Evolutionary conservation across 1,140 invertebrate species (phyloP), one percentile per base, ranked within the genome.

Genomic region (Colletes gigas): DNA sequence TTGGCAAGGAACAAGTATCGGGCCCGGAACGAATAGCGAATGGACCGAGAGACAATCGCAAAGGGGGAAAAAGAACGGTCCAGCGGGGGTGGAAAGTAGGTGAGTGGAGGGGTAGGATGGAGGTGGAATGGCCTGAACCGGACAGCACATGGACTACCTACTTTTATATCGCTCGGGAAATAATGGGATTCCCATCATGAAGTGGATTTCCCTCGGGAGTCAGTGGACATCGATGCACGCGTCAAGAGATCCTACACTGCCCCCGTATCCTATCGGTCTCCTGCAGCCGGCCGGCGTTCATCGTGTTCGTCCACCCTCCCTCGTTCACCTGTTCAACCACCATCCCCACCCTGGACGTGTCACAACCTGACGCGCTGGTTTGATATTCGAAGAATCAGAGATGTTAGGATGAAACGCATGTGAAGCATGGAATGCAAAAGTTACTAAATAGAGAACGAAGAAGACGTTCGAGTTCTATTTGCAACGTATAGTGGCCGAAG

Each of bases 101-200:
- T 6, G 17, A 12, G 21, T 8, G 10, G 7, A 10, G 10, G 50
- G 50, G 50, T 50, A 44, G 44, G 69, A 54, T 19, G 68, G 21
- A 19, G 52, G 80, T 71, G 82, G 79, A 86, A 85, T 78, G 83
- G 82, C 81, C 69, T 89, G 88, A 88, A 91, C 92, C 88, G 91
- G 89, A 92, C 91, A 88, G 88, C 85, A 90, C 85, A 80, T 86
- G 83, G 84, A 89, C 88, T 90, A 91, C 90, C 89, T 92, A 93
- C 92, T 93, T 93, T 93, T 93, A 93, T 93, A 93, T 93, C 88
- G 92, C 88, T 90, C 89, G 87, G 92, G 89, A 93, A 93, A 93
- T 93, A 93, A 93, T 93, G 93, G 93, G 92, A 93, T 93, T 93
- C 92, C 92, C 92, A 93, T 93, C 93, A 93, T 93, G 92, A 93